Percentiles rank a stretch among this genome's conserved stretches.
These are phyloP conservation scores for Tetragonula carbonaria DNA, from an alignment of 2,888 invertebrate genomes.

Conservation along the genomic window DNA sequence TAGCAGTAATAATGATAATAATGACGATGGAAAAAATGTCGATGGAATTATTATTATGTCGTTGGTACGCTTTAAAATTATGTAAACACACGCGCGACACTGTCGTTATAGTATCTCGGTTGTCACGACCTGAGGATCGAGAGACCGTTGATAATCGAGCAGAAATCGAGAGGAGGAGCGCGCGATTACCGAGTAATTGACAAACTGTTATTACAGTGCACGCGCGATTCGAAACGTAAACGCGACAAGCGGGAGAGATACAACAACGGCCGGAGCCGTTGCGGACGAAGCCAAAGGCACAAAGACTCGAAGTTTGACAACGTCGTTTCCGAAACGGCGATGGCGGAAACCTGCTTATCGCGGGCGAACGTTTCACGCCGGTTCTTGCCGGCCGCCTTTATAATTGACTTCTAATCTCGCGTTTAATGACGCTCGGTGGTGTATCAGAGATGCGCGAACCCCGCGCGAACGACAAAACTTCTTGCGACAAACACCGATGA, in stretches of 20 bases:
- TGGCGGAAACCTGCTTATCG: constrained; percentile 31
- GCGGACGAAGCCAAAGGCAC: background rate
- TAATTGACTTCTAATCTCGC: constrained; percentile 55
- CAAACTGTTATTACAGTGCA: background rate
- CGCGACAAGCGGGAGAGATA: background rate
- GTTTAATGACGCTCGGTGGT: constrained; percentile 28
- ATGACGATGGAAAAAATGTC: too few relatives aligned
- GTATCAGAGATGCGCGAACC: background rate
- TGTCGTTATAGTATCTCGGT: background rate
- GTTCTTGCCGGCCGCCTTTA: constrained; percentile 33
- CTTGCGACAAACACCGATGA: constrained; percentile 31
- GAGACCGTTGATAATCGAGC: background rate
- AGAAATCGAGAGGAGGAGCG: background rate
- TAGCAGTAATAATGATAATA: too few relatives aligned
- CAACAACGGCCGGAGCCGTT: background rate
- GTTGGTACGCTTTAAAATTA: too few relatives aligned
- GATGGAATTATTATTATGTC: too few relatives aligned
- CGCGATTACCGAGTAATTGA: background rate
- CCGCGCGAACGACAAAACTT: constrained; percentile 16
- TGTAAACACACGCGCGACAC: background rate
- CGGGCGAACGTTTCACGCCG: background rate
- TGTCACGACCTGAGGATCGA: background rate
- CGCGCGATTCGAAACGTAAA: constrained; percentile 15
- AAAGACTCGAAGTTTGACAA: constrained; percentile 27
- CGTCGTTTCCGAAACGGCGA: constrained; percentile 17